Evolutionary conservation across 1,140 invertebrate species (phyloP).

Genomic region (Aporrectodea caliginosa): DNA sequence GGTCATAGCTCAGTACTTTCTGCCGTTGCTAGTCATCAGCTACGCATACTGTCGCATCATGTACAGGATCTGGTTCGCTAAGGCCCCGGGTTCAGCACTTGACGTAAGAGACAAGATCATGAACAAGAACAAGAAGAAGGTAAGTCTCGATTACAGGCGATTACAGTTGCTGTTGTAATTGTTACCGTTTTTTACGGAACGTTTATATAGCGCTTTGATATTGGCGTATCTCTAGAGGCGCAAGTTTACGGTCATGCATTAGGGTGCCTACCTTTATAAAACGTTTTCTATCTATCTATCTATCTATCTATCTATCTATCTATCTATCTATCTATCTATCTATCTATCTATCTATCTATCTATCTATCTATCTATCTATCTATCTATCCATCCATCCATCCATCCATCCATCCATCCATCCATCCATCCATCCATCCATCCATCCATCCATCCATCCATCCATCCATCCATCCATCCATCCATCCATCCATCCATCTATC

Average conservation of each 20-base stretch:
- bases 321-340: background rate
- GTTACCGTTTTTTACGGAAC: too few species aligned
- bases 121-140: slow-evolving; percentile 76
- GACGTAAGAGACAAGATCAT: slow-evolving; percentile 70
- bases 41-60: slow-evolving; percentile 73
- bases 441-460: too few species aligned
- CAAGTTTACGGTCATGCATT: too few species aligned
- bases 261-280: too few species aligned
- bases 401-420: background rate
- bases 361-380: background rate
- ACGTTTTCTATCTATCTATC: background rate
- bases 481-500: too few species aligned
- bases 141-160: too few species aligned
- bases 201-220: too few species aligned
- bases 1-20: slow-evolving; percentile 65
- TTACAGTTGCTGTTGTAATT: too few species aligned
- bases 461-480: too few species aligned
- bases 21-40: slow-evolving; percentile 71
- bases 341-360: background rate
- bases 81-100: slow-evolving; percentile 71
- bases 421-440: too few species aligned
- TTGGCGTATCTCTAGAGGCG: too few species aligned
- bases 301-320: background rate
- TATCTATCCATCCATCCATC: background rate
- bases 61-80: slow-evolving; percentile 69